phyloP scores from a whole-genome alignment of 2,888 invertebrate genomes.

The Plusia festucae region DNA sequence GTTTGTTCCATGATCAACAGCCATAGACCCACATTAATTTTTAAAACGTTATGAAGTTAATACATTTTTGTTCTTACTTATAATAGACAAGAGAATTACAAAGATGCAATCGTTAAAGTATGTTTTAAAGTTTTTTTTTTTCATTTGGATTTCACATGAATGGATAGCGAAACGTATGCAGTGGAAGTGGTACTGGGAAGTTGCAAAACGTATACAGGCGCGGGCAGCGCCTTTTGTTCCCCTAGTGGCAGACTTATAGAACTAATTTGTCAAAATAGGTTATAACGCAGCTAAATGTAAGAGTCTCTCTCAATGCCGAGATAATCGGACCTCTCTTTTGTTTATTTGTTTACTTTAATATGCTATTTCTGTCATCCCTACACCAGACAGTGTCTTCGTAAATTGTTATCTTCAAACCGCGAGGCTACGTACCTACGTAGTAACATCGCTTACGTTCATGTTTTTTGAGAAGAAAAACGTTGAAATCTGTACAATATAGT shows the following conservation, averaged over 20 bases:
- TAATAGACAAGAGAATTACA: neutral
- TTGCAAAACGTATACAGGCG: constrained; percentile 65
- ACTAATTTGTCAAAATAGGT: constrained; percentile 88
- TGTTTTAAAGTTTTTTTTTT: neutral
- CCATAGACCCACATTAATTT: too few species aligned
- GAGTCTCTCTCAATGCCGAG: constrained; percentile 51
- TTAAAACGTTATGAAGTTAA: too few species aligned
- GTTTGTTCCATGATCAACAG: too few species aligned
- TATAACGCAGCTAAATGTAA: constrained; percentile 71
- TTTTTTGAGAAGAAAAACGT: constrained; percentile 72
- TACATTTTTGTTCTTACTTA: too few species aligned
- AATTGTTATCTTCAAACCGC: constrained; percentile 69
- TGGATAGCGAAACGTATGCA: neutral
- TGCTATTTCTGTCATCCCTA: constrained; percentile 54
- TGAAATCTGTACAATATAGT: constrained; percentile 58
- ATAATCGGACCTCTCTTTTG: constrained; percentile 70
- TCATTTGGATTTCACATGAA: neutral
- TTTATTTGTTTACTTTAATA: constrained; percentile 19
- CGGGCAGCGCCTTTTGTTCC: constrained; percentile 65
- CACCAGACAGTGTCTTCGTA: constrained; percentile 65
- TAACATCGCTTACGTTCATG: constrained; percentile 79
- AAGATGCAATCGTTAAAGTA: neutral
- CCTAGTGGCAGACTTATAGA: constrained; percentile 82
- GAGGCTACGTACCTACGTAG: constrained; percentile 84
- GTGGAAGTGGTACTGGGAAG: constrained; percentile 18